Evolutionary conservation across 37 sponge, comb jelly and placozoan species (phyloP), one percentile per base, ranked within the genome.

Genomic region (Halisarca cf. caerulea): DNA sequence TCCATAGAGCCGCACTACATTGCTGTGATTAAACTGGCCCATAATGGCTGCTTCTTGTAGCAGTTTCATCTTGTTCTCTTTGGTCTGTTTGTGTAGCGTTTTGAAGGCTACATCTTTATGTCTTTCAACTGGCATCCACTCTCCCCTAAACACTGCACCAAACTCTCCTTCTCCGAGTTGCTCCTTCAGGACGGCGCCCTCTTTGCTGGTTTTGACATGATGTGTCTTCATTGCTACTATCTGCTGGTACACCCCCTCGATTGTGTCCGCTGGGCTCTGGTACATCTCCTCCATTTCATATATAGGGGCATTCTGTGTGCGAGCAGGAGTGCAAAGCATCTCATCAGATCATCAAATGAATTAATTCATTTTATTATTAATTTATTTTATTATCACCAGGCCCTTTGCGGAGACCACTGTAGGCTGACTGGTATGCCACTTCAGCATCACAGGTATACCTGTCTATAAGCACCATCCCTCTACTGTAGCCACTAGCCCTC

Each of bases 11-110:
- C 45, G 38, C 44, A 74, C 77, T 18, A 74, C 36, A 37, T 74
- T 33, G 42, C 23, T 33, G 45, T 74, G 77, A 41, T 40, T 43
- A 25, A 74, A 74, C 44, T 74, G 77, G 21, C 77, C 77, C 77
- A 74, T 74, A 6, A 43, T 74, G 77, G 45, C 77, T 74, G 77
- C 77, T 25, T 74, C 77, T 41, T 74, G 42, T 11, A 74, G 77
- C 38, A 74, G 45, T 40, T 74, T 74, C 77, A 74, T 1, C 44
- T 39, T 74, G 24, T 41, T 6, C 42, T 74, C 77, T 39, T 74
- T n/a, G 18, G 77, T 40, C 6, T 33, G 24, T 20, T 37, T 17
- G 38, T 74, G 32, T 20, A 74, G 45, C 2, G 45, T 39, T 37
- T 74, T 74, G 24, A 74, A n/a, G 9, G 77, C 77, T 39, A 74